phyloP scores from a whole-genome alignment of 1,140 invertebrate genomes.

The Drosophila ogumai region DNA sequence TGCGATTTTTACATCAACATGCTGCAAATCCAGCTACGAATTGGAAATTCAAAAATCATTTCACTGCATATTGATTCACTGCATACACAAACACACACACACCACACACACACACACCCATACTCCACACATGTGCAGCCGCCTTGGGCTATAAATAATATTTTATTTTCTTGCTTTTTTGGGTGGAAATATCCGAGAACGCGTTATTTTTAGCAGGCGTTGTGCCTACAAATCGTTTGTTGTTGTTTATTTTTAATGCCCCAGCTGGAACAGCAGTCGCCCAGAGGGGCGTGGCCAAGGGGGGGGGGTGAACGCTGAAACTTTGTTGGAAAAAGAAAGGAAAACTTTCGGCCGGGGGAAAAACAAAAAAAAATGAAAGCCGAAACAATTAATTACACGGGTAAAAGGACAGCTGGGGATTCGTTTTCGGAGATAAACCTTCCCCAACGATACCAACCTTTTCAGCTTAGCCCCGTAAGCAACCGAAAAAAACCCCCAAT shows the following conservation, averaged over 20 bases:
- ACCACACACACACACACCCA: background rate
- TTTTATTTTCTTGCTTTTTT: conserved; percentile 80
- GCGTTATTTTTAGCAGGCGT: conserved; percentile 74
- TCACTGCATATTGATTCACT: conserved; percentile 64
- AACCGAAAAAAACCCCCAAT: conserved; percentile 3
- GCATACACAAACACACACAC: background rate
- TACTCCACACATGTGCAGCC: conserved; percentile 7
- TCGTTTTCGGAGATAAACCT: conserved; percentile 15
- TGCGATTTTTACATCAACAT: conserved; percentile 64
- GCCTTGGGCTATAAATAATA: conserved; percentile 77
- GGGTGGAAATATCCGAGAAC: conserved; percentile 70
- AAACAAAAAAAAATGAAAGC: conserved; percentile 29
- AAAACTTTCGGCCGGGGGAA: conserved; percentile 52
- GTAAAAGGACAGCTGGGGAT: conserved; percentile 59
- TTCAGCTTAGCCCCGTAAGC: conserved; percentile 8
- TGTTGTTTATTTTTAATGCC: conserved; percentile 73
- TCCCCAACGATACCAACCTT: conserved; percentile 3
- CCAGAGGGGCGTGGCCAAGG: background rate
- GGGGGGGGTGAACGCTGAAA: conserved; percentile 20
- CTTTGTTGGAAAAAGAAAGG: conserved; percentile 51
- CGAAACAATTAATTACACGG: conserved; percentile 75
- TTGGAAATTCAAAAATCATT: conserved; percentile 67
- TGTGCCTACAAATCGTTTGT: conserved; percentile 75
- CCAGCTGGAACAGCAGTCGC: conserved; percentile 32
- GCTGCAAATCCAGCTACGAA: conserved; percentile 42